phyloP scores from a whole-genome alignment of 2,888 invertebrate species.

The Cacoxenus indagator region DNA sequence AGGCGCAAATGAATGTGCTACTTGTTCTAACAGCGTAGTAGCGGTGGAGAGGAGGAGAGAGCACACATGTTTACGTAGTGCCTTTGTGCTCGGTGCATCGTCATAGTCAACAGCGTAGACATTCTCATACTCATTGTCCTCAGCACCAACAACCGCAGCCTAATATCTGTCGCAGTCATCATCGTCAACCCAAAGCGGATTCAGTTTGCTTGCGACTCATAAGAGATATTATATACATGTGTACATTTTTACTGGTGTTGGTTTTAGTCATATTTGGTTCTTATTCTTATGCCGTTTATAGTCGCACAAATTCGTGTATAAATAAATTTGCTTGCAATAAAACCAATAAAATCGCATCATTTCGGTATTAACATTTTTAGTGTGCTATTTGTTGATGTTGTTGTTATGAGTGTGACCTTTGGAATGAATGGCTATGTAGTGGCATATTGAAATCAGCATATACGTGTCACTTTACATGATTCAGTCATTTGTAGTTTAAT shows the following conservation, averaged over 20 bases:
- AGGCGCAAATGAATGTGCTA: not conserved
- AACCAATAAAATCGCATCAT: constrained; percentile 1
- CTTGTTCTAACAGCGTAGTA: not conserved
- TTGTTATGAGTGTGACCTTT: too few species aligned
- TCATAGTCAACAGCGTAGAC: not conserved
- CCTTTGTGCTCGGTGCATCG: not conserved
- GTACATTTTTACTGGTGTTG: not conserved
- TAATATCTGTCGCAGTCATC: too few species aligned
- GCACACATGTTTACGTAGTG: too few species aligned
- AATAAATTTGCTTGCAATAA: constrained; percentile 14
- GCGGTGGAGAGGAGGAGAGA: not conserved
- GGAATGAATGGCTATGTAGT: too few species aligned
- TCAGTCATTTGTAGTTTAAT: too few species aligned
- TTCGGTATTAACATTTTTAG: not conserved
- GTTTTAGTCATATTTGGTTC: not conserved
- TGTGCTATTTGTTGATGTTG: too few species aligned
- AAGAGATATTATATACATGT: too few species aligned
- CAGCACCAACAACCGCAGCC: too few species aligned
- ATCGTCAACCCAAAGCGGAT: not conserved
- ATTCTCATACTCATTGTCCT: not conserved
- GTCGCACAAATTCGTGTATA: constrained; percentile 7
- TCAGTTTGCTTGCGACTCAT: not conserved
- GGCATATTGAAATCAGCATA: too few species aligned
- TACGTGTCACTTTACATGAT: too few species aligned
- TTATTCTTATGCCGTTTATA: not conserved